These are phyloP conservation scores for Falcaria lacertinaria DNA, from an alignment of 2,888 invertebrate species.

Conservation along the genomic window DNA sequence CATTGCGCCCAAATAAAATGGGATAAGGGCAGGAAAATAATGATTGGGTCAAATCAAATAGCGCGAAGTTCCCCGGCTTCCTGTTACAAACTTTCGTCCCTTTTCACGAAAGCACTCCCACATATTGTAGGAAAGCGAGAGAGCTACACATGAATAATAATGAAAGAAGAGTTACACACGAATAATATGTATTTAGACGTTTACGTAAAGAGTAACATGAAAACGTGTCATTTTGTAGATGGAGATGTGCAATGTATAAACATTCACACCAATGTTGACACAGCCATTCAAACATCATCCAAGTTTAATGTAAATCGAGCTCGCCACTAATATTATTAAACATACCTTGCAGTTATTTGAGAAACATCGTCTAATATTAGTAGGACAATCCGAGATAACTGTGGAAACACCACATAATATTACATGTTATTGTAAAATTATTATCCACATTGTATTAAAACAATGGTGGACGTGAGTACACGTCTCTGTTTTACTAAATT, in stretches of 20 bases:
- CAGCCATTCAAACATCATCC: slow-evolving; percentile 38
- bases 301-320: slow-evolving; percentile 52
- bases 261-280: slow-evolving; percentile 35
- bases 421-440: slow-evolving; percentile 35
- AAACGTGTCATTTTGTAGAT: slow-evolving; percentile 25
- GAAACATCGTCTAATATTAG: slow-evolving; percentile 56
- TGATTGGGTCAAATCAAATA: no score
- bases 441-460: slow-evolving; percentile 39
- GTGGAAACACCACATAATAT: slow-evolving; percentile 18
- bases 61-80: no score
- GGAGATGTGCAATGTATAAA: slow-evolving; percentile 23
- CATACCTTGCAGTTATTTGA: slow-evolving; percentile 55
- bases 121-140: no score
- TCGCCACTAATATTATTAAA: slow-evolving; percentile 57
- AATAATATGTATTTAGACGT: neutral
- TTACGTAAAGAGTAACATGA: no score
- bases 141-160: no score
- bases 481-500: neutral
- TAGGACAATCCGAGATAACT: slow-evolving; percentile 40
- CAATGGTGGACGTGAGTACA: slow-evolving; percentile 22
- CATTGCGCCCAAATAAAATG: no score
- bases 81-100: no score
- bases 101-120: no score
- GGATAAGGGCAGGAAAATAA: no score
- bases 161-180: neutral